Conservation (phyloP, 2,888 invertebrate genomes). For the Synergus laeviventris region DNA sequence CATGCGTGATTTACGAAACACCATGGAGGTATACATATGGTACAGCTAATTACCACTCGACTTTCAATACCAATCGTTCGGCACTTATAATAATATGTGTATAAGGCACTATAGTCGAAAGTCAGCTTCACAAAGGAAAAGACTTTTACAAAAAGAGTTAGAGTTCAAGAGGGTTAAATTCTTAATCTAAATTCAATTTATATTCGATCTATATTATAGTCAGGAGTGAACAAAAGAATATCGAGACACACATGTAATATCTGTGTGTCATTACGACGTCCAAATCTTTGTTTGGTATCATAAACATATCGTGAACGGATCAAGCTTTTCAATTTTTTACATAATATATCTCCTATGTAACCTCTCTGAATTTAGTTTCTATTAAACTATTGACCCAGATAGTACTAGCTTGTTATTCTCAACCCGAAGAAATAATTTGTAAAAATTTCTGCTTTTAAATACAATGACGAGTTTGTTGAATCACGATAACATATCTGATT, state of each 20-base stretch:
- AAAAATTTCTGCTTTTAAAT: background rate
- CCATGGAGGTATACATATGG: background rate
- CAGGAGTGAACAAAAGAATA: too few relatives aligned
- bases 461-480: conserved; percentile 14
- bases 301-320: too few relatives aligned
- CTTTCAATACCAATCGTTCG: conserved; percentile 12
- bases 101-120: conserved; percentile 16
- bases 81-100: too few relatives aligned
- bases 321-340: too few relatives aligned
- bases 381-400: too few relatives aligned
- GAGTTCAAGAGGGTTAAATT: background rate
- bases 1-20: conserved; percentile 32
- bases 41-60: background rate
- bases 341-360: too few relatives aligned
- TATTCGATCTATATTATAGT: too few relatives aligned
- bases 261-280: too few relatives aligned
- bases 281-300: too few relatives aligned
- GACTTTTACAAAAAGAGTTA: background rate
- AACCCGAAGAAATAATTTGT: background rate
- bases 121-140: conserved; percentile 1
- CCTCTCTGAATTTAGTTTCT: too few relatives aligned
- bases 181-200: background rate
- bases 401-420: background rate
- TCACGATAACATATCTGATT: conserved; percentile 36
- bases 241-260: too few relatives aligned